These are phyloP conservation scores for Drosophila guanche DNA, from an alignment of 1,140 invertebrate genomes.

Conservation along the genomic window DNA sequence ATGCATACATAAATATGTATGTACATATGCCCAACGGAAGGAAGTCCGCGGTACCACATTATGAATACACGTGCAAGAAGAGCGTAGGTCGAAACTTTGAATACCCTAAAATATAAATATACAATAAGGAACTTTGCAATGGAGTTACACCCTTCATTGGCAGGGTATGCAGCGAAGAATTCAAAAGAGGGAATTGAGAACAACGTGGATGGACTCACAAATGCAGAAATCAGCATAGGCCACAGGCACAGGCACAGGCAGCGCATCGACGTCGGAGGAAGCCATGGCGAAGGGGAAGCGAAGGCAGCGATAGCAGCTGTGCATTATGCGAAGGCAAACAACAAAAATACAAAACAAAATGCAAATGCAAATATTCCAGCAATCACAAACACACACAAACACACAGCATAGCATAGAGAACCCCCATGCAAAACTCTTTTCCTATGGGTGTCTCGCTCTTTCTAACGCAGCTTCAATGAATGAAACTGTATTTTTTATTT, in stretches of 20 bases:
- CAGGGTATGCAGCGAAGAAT: neutral
- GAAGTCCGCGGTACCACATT: slow-evolving; percentile 44
- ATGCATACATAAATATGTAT: neutral
- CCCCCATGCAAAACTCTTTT: slow-evolving; percentile 19
- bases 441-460: slow-evolving; percentile 6
- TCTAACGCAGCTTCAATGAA: slow-evolving; percentile 62
- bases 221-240: too few relatives aligned
- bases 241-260: too few relatives aligned
- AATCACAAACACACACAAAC: neutral
- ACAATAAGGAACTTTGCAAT: too few relatives aligned
- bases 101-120: too few relatives aligned
- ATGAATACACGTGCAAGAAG: neutral
- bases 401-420: too few relatives aligned
- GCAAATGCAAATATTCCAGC: slow-evolving; percentile 39
- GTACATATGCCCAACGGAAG: slow-evolving; percentile 10
- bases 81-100: too few relatives aligned
- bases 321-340: slow-evolving; percentile 21
- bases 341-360: slow-evolving; percentile 4
- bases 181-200: slow-evolving; percentile 18
- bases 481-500: slow-evolving; percentile 64
- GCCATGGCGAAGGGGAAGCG: too few relatives aligned
- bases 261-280: too few relatives aligned
- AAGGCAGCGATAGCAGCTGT: slow-evolving; percentile 18
- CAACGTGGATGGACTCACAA: slow-evolving; percentile 1
- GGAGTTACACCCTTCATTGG: too few relatives aligned